Base-by-base conservation (phyloP, 2,113 vertebrate genomes). In the Puntigrus tetrazona region DNA sequence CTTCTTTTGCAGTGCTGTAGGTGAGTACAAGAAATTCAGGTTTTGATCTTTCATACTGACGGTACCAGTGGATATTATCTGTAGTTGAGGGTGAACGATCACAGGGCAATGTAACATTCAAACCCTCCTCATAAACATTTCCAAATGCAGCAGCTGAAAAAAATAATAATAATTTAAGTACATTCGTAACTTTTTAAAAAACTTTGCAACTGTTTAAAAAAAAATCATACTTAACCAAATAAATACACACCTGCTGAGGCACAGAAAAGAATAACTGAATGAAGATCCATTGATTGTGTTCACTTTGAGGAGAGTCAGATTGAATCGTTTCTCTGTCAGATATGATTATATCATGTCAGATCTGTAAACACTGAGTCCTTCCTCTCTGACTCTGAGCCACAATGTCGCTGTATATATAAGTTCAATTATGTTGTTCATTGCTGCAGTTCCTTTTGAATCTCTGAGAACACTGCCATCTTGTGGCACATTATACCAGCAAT, bases 381-480 rank as follows among this genome's bases (percentile, higher is more conserved):
- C 55, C 55, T 59, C 55, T 3, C 55, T 59, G n/a, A n/a, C 41
- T 29, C 59, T 67, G 59, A 63, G 11, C 25, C 27, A 67, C 16
- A 67, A 7, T n/a, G n/a, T n/a, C n/a, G n/a, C n/a, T n/a, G n/a
- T n/a, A n/a, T n/a, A n/a, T n/a, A n/a, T 57, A 61, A 29, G 4
- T 27, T 29, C 59, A 14, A 1, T 16, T 63, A 25, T 63, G 25
- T 63, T 63, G 59, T n/a, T 57, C 52, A 22, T n/a, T 57, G 55
- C 55, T 10, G 55, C 25, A 63, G 13, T n/a, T 63, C 13, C 13
- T 5, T 13, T 5, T n/a, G 1, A 72, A n/a, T 41, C 0, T 72
- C 67, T 22, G 67, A n/a, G 36, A 72, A 13, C 36, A n/a, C 67
- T 72, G 69, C 36, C 69, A 38, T 41, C 69, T 72, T 72, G 20